A percentile compares a stretch with the other conserved stretches of the same genome.
Conservation (phyloP, 2,113 vertebrate genomes). For the Climacteris rufus region DNA sequence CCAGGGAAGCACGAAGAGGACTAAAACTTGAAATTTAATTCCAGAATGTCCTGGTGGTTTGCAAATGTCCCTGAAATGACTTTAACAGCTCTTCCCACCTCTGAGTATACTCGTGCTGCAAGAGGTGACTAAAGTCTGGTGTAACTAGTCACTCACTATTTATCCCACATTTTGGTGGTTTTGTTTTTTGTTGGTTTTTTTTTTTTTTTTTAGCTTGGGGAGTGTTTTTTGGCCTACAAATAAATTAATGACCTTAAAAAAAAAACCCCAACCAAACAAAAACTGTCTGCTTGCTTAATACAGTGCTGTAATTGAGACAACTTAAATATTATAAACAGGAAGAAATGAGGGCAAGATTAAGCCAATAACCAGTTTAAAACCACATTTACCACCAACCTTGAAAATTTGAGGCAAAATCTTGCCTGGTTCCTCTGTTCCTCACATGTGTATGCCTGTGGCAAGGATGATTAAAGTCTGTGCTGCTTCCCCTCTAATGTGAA, state of each 20-base stretch:
- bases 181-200: too few relatives aligned
- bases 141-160: not conserved
- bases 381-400: not conserved
- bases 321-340: not conserved
- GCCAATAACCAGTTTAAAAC: not conserved
- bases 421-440: not conserved
- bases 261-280: not conserved
- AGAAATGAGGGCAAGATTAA: not conserved
- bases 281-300: not conserved
- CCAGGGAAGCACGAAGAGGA: not conserved
- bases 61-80: not conserved
- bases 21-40: not conserved
- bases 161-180: not conserved
- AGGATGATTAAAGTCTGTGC: constrained; percentile 37
- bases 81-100: not conserved
- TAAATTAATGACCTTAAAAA: not conserved
- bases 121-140: not conserved
- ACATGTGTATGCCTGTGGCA: not conserved
- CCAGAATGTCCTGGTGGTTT: not conserved
- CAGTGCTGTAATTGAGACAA: not conserved
- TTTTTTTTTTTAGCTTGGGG: not conserved
- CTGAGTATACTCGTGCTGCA: not conserved
- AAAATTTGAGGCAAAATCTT: not conserved
- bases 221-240: not conserved
- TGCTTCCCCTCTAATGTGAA: constrained; percentile 30